A percentile compares a stretch with the other conserved stretches of the same genome.
phyloP scores from a whole-genome alignment of 2,113 vertebrate genomes.

The Toxotes chatareus region DNA sequence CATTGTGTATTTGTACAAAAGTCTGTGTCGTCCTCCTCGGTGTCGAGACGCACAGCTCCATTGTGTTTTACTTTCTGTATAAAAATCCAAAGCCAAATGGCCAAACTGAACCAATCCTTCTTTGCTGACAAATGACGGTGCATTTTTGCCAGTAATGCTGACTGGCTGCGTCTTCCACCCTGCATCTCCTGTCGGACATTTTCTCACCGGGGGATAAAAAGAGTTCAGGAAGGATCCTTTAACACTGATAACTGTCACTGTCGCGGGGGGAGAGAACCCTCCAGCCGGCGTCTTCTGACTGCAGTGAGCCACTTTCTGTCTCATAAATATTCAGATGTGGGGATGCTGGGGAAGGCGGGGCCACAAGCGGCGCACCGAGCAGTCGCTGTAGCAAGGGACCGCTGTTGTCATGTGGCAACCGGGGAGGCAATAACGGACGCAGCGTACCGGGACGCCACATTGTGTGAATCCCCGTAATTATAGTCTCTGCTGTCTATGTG shows the following conservation, averaged over 20 bases:
- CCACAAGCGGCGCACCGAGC: constrained; percentile 25
- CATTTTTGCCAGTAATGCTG: neutral
- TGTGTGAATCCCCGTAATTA: constrained; percentile 80
- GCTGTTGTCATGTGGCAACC: constrained; percentile 72
- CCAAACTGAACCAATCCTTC: neutral
- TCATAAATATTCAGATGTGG: constrained; percentile 81
- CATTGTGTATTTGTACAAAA: neutral
- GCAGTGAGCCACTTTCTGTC: constrained; percentile 54
- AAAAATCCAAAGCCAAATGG: neutral
- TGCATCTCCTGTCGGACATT: constrained; percentile 17
- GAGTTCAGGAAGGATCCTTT: constrained; percentile 61
- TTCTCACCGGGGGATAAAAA: constrained; percentile 70
- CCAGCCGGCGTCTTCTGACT: constrained; percentile 49
- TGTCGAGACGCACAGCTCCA: neutral
- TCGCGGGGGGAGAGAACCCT: constrained; percentile 18
- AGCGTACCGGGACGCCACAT: constrained; percentile 74
- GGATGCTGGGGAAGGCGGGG: constrained; percentile 41
- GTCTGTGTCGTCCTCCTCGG: neutral
- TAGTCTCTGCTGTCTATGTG: constrained; percentile 65
- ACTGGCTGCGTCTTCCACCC: constrained; percentile 1
- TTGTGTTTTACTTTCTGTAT: neutral
- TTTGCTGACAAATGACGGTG: neutral
- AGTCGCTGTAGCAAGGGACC: constrained; percentile 45
- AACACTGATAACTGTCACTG: constrained; percentile 59
- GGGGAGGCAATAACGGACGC: constrained; percentile 77